Conservation (phyloP, 1,140 invertebrate species). For the Trigoniulus corallinus region DNA sequence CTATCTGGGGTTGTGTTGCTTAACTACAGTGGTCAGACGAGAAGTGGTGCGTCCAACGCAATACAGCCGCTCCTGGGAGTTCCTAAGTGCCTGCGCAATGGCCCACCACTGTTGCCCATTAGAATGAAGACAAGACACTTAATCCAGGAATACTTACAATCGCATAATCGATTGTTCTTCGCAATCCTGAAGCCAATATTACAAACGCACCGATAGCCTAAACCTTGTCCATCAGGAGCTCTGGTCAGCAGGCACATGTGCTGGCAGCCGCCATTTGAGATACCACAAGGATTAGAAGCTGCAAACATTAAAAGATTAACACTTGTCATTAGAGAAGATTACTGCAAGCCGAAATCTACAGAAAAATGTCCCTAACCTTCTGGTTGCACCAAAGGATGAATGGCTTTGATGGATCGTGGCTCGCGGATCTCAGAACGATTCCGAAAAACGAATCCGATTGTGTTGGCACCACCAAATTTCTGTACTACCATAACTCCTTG, state of each 20-base stretch:
- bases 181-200: conserved; percentile 69
- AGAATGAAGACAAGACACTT: neutral
- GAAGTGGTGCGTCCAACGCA: too few species aligned
- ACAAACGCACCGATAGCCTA: conserved; percentile 88
- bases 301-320: conserved; percentile 10
- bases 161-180: conserved; percentile 62
- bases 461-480: conserved; percentile 61
- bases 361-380: conserved; percentile 17
- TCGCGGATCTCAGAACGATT: conserved; percentile 53
- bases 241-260: conserved; percentile 89
- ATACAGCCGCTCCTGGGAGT: too few species aligned
- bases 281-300: conserved; percentile 73
- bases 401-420: conserved; percentile 63
- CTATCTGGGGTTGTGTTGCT: too few species aligned
- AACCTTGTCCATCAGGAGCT: conserved; percentile 47
- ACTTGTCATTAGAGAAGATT: neutral
- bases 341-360: neutral
- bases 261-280: conserved; percentile 77
- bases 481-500: conserved; percentile 83
- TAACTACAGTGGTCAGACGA: too few species aligned
- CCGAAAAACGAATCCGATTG: conserved; percentile 61
- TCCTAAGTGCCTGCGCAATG: too few species aligned
- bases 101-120: neutral
- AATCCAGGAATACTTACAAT: conserved; percentile 29
- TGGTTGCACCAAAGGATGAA: conserved; percentile 60